These are phyloP conservation scores for Percopsis omiscomaycus DNA, from an alignment of 2,797 vertebrate species.

Conservation along the genomic window DNA sequence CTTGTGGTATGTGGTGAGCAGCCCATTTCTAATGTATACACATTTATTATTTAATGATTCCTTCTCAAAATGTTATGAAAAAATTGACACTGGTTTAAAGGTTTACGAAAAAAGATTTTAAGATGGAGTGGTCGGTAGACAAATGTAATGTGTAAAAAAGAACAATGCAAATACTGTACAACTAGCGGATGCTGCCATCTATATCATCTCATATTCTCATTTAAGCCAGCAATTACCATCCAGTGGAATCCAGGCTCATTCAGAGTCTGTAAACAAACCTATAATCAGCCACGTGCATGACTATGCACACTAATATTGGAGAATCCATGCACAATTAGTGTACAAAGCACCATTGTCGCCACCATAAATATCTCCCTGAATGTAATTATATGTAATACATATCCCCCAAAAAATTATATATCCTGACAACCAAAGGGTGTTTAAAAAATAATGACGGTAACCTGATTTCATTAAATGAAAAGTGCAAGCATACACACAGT, in stretches of 20 bases:
- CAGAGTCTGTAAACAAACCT: conserved; percentile 48
- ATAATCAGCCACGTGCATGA: conserved; percentile 48
- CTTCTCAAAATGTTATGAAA: not conserved
- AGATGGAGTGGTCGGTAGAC: conserved; percentile 39
- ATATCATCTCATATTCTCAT: conserved; percentile 39
- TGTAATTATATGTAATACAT: conserved; percentile 17
- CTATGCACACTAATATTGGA: conserved; percentile 38
- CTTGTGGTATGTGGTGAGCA: conserved; percentile 20
- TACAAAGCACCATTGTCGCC: conserved; percentile 21
- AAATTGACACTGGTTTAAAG: conserved; percentile 40
- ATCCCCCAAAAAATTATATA: not conserved
- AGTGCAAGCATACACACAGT: conserved; percentile 50
- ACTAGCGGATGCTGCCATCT: conserved; percentile 35
- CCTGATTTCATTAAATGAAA: conserved; percentile 61
- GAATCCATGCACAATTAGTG: conserved; percentile 28
- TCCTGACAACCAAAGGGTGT: conserved; percentile 38
- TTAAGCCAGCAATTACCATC: conserved; percentile 50
- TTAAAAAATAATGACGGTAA: conserved; percentile 66
- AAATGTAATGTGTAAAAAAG: conserved; percentile 26
- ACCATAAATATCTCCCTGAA: conserved; percentile 18
- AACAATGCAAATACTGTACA: conserved; percentile 35
- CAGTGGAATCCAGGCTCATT: conserved; percentile 26
- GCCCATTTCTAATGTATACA: conserved; percentile 26
- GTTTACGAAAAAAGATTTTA: conserved; percentile 24
- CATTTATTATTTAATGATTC: conserved; percentile 14